phyloP scores from a whole-genome alignment of 2,888 invertebrate genomes.

The Phaonia tiefii region DNA sequence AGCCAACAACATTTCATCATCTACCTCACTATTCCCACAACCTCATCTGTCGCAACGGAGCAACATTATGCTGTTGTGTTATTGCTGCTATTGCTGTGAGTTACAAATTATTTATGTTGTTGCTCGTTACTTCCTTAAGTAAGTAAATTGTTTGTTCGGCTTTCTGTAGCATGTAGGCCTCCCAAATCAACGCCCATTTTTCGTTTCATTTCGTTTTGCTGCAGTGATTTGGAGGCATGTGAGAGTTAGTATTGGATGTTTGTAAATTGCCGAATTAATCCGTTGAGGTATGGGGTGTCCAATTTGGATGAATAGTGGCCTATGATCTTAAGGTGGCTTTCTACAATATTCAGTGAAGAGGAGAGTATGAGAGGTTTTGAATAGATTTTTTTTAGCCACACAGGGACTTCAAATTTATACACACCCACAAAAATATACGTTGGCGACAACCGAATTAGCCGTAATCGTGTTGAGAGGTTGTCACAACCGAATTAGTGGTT shows the following conservation, averaged over 20 bases:
- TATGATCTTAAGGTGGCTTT: no score
- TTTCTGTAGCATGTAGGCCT: constrained; percentile 33
- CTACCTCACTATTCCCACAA: neutral
- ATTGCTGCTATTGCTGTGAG: constrained; percentile 50
- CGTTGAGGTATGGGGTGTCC: constrained; percentile 45
- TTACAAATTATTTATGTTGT: constrained; percentile 58
- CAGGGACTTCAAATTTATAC: no score
- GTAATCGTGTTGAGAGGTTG: no score
- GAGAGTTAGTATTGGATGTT: constrained; percentile 42
- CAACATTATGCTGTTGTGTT: constrained; percentile 8
- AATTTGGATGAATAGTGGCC: no score
- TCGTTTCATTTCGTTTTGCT: neutral
- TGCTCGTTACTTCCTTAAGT: constrained; percentile 21
- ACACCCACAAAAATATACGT: no score
- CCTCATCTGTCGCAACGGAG: neutral
- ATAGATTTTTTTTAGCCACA: no score
- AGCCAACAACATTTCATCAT: constrained; percentile 37
- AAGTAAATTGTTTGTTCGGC: constrained; percentile 37
- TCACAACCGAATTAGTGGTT: no score
- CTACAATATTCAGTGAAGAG: no score
- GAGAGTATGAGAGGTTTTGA: no score
- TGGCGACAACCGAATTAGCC: no score
- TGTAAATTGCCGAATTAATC: constrained; percentile 27
- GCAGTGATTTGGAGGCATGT: constrained; percentile 33
- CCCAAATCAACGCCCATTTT: constrained; percentile 53